Base-by-base conservation (phyloP, 2,797 vertebrate genomes). In the Tolypeutes matacus region DNA sequence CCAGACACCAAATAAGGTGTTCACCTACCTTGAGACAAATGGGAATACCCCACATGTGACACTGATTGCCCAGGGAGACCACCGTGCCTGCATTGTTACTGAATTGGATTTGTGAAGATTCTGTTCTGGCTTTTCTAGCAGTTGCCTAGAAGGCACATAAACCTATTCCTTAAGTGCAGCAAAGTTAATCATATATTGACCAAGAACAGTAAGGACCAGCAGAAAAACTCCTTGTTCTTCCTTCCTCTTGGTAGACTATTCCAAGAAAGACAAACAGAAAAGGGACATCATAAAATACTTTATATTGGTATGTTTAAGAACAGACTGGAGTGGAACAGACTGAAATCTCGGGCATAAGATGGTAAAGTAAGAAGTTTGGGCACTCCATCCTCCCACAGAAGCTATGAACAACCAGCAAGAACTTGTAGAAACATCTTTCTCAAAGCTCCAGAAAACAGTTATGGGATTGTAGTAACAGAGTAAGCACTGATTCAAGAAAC, bases 31-130 rank as follows among this genome's bases (percentile, higher is more conserved):
- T 58, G 29, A 78, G 7, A 86, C 39, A 49, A 82, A 56, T 36
- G 31, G 53, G 25, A 15, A 53, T 23, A 34, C 18, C 7, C 5
- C 5, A 5, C 7, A 67, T 4, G 0, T 49, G 7, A 1, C 18
- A 46, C 5, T 20, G n/a, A 42, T 51, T 42, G 18, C 39, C 36
- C 64, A 69, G 62, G 25, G n/a, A 94, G 29, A 49, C 11, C 8
- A 23, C 15, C 0, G 1, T 4, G 13, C 23, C 56, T 49, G 11
- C 8, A 2, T 2, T 1, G 2, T 53, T n/a, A 70, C 3, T 5
- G 23, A 1, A 34, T 1, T 80, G 29, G 34, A 4, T 10, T 87
- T 25, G 7, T 25, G 49, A 70, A 64, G 51, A 17, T 53, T 53
- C 53, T 53, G 2, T 51, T 70, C 1, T 65, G 29, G 6, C 3